Conservation (phyloP, 1,140 invertebrate genomes). For the Cephus cinctus region DNA sequence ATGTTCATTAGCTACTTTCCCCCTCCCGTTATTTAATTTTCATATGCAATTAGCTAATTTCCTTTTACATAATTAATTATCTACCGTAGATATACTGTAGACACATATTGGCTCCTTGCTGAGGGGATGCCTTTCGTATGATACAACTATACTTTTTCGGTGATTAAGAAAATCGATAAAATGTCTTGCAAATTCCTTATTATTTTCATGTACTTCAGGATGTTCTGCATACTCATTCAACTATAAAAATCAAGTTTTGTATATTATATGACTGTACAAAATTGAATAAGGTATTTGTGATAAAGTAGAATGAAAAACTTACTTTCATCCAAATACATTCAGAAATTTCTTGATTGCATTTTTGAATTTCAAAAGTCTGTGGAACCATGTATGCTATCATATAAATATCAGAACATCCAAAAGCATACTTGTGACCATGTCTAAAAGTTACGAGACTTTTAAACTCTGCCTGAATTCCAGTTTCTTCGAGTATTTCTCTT, state of each 20-base stretch:
- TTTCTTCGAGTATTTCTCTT: constrained; percentile 89
- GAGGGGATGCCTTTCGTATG: constrained; percentile 45
- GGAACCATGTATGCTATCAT: constrained; percentile 74
- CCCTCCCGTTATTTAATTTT: too few relatives aligned
- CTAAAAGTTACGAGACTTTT: constrained; percentile 73
- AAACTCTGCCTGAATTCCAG: constrained; percentile 76
- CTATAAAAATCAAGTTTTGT: constrained; percentile 43
- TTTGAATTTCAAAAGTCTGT: constrained; percentile 61
- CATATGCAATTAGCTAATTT: too few relatives aligned
- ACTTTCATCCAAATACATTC: constrained; percentile 81
- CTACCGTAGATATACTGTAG: constrained; percentile 26
- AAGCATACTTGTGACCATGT: constrained; percentile 71
- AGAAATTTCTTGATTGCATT: constrained; percentile 73
- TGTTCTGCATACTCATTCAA: constrained; percentile 71
- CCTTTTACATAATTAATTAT: constrained; percentile 14
- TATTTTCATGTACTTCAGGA: constrained; percentile 73
- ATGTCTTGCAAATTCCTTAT: constrained; percentile 66
- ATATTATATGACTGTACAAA: background rate
- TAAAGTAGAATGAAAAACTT: constrained; percentile 13
- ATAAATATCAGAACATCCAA: constrained; percentile 84
- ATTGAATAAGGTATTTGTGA: constrained; percentile 5
- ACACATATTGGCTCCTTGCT: constrained; percentile 35
- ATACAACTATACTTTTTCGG: constrained; percentile 60
- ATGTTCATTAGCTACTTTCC: constrained; percentile 8
- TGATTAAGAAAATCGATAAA: constrained; percentile 65